Conservation (phyloP, 2,888 invertebrate genomes). For the Drosophila eohydei region DNA sequence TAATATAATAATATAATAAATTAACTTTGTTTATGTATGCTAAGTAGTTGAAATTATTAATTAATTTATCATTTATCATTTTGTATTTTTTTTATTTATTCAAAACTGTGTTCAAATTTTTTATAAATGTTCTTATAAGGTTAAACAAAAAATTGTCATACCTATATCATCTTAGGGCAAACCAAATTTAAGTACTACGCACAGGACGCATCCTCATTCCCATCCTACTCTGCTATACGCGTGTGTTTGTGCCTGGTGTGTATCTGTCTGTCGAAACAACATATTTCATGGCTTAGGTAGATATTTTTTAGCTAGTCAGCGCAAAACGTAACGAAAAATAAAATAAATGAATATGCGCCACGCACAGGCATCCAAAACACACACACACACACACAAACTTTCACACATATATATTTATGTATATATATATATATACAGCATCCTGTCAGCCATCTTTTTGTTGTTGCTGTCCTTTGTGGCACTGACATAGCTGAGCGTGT, state of each 20-base stretch:
- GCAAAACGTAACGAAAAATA: constrained; percentile 54
- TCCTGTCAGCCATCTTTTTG: constrained; percentile 16
- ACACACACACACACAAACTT: constrained; percentile 10
- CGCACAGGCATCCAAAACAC: constrained; percentile 64
- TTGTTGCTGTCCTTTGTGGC: constrained; percentile 45
- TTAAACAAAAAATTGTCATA: not conserved
- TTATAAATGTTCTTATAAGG: not conserved
- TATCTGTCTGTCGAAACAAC: constrained; percentile 50
- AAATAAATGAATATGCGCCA: constrained; percentile 73
- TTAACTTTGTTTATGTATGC: no score
- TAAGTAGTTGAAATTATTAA: no score
- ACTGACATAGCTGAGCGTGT: constrained; percentile 69
- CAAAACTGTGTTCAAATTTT: no score
- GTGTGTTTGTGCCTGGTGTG: constrained; percentile 8
- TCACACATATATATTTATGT: constrained; percentile 9
- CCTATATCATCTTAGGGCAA: constrained; percentile 7
- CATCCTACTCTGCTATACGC: not conserved
- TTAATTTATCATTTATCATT: no score
- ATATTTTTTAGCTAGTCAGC: constrained; percentile 71
- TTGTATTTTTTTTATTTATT: not conserved
- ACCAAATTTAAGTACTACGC: not conserved
- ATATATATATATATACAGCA: constrained; percentile 3
- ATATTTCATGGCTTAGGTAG: constrained; percentile 71
- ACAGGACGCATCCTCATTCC: not conserved
- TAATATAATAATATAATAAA: no score